Base-by-base conservation (phyloP, 2,888 invertebrate genomes). In the Emmelina monodactyla region DNA sequence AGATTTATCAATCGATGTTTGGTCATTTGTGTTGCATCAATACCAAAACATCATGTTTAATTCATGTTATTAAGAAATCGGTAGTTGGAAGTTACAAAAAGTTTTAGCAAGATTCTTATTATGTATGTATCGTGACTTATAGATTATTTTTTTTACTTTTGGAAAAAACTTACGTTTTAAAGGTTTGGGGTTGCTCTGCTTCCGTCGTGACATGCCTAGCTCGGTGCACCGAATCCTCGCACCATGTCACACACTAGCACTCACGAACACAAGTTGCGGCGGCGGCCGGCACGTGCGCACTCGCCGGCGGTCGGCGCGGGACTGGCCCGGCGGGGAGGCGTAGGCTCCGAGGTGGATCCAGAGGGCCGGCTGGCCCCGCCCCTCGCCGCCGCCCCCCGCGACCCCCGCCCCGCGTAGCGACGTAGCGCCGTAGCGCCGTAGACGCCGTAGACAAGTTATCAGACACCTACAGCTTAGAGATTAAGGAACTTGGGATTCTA, bases 171-270 rank as follows among this genome's bases (percentile, higher is more conserved):
- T 82, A 94, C 94, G 90, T 94, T 94, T 94, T 62, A 94, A 85
- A 69, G 94, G 94, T 82, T 94, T 94, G 57, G 94, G 94, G 83
- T 94, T 94, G 83, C 92, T 92, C 85, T 94, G 94, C 85, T 94
- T 94, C 82, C 94, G 86, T 75, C 94, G 89, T 72, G 94, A 94
- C 94, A 94, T 94, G 72, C 76, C 73, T 69, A 69, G 57, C 55
- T 53, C 50, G 49, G 49, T 46, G 54, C 59, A 54, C 63, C 64
- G 54, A 48, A 43, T 44, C 42, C 55, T 55, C 59, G 45, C 62
- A 66, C 59, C 73, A 73, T 73, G 61, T 55, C 72, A 73, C 71
- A 60, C 61, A 62, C 56, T 29, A 47, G 47, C 54, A 53, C 55
- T 42, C 49, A 53, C 58, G 55, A 46, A 38, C 35, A 50, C 49